Percentiles rank a stretch among this genome's conserved stretches.
Conservation (phyloP, 2,113 vertebrate genomes). For the Carassius auratus region DNA sequence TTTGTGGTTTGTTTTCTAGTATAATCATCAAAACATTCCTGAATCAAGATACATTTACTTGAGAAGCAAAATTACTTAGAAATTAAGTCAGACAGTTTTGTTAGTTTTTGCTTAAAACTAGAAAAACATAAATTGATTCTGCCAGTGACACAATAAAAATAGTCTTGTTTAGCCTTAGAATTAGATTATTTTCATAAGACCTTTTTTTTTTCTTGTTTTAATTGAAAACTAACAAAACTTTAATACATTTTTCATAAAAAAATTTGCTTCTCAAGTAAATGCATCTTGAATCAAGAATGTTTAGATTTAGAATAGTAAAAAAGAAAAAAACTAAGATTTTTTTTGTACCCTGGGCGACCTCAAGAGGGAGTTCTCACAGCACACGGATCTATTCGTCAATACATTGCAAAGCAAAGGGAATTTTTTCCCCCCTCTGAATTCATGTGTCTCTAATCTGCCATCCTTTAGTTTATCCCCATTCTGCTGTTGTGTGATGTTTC, state of each 20-base stretch:
- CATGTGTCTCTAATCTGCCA: background rate
- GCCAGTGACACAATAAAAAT: background rate
- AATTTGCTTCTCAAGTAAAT: background rate
- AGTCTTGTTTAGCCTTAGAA: background rate
- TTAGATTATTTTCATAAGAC: background rate
- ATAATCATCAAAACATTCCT: background rate
- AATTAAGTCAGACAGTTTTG: background rate
- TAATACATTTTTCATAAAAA: too few relatives aligned
- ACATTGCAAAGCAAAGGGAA: conserved; percentile 2
- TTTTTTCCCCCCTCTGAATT: background rate
- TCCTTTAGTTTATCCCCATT: background rate
- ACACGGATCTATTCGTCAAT: conserved; percentile 51
- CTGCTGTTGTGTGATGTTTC: background rate
- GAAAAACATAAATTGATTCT: background rate
- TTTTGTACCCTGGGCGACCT: conserved; percentile 59
- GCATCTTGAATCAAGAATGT: background rate
- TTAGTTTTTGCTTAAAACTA: background rate
- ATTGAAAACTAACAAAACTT: too few relatives aligned
- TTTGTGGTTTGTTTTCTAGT: background rate
- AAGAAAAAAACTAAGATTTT: too few relatives aligned
- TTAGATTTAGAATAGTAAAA: background rate
- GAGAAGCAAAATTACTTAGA: too few relatives aligned
- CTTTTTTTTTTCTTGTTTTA: too few relatives aligned
- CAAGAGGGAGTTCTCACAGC: conserved; percentile 74
- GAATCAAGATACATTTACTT: background rate